A percentile compares a stretch with the other conserved stretches of the same genome.
Conservation (phyloP, 2,113 vertebrate species). For the Cynoglossus semilaevis region DNA sequence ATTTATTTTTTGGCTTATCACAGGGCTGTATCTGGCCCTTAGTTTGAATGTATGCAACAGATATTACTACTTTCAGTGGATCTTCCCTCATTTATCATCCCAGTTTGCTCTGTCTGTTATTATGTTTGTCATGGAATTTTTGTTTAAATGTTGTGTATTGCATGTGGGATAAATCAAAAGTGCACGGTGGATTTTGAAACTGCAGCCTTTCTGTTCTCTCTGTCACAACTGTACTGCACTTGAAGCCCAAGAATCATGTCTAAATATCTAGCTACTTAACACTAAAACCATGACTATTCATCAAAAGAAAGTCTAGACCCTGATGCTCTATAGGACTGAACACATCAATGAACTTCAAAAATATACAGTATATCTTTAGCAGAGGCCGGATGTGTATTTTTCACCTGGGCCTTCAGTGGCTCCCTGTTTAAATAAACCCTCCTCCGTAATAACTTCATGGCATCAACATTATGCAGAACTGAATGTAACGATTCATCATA, state of each 20-base stretch:
- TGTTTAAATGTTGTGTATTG: background rate
- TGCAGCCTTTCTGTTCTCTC: too few relatives aligned
- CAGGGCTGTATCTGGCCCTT: background rate
- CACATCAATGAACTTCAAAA: too few relatives aligned
- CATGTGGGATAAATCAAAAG: background rate
- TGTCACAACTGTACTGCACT: constrained; percentile 87
- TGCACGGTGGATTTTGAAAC: constrained; percentile 21
- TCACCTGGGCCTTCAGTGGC: too few relatives aligned
- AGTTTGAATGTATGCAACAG: background rate
- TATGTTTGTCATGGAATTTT: background rate
- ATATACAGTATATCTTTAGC: too few relatives aligned
- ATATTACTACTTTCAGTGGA: background rate
- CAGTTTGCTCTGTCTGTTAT: background rate
- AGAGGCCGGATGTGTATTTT: too few relatives aligned
- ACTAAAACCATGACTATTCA: constrained; percentile 76
- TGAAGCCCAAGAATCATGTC: constrained; percentile 90
- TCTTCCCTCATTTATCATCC: background rate
- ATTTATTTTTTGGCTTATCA: background rate
- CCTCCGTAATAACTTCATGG: too few relatives aligned
- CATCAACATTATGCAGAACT: too few relatives aligned
- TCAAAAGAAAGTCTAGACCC: too few relatives aligned
- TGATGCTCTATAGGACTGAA: too few relatives aligned
- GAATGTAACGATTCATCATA: too few relatives aligned
- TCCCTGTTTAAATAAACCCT: too few relatives aligned
- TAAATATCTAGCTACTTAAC: constrained; percentile 89